Base-by-base conservation (phyloP, 2,797 vertebrate genomes). In the Anabacerthia variegaticeps region DNA sequence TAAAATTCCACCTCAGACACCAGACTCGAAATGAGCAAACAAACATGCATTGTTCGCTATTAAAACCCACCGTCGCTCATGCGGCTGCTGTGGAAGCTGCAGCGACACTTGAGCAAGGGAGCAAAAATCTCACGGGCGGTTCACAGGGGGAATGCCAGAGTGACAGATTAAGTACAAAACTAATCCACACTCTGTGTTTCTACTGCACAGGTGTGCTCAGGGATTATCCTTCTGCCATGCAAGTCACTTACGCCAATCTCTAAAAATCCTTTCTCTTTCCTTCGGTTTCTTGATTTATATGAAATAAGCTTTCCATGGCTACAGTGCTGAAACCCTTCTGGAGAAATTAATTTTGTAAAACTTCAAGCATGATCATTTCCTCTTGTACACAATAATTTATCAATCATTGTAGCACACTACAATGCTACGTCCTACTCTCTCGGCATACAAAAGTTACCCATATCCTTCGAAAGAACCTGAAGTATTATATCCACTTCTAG, bases 151-250 rank as follows among this genome's bases (percentile, higher is more conserved):
- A 94, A 97, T 66, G 48, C 77, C 77, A 66, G 87, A 95, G 92
- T 92, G 97, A 97, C 97, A 97, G 94, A 97, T 94, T 85, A 97
- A 97, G 75, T 61, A 92, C 91, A 90, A 92, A 95, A 82, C 89
- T 91, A 97, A 96, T 95, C 92, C 88, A 56, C 63, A 88, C 1
- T 14, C 82, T 79, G 74, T 94, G 95, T 95, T 97, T 93, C 89
- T 66, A 41, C 76, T 39, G 73, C 96, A 92, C 98, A 98, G 98
- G 98, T 98, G 98, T 92, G 91, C 90, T 92, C 88, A 41, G 72
- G 96, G 97, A 97, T 98, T 98, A 97, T 92, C 95, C 91, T 97
- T 96, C 96, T 94, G 93, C 96, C 91, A 95, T 3, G 2, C 43
- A 81, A 76, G 62, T 82, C 93, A 94, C 96, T 97, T 92, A 95